Percentiles rank a stretch among this genome's conserved stretches.
These are phyloP conservation scores for Thalassophryne amazonica DNA, from an alignment of 2,797 vertebrate genomes.

Conservation along the genomic window DNA sequence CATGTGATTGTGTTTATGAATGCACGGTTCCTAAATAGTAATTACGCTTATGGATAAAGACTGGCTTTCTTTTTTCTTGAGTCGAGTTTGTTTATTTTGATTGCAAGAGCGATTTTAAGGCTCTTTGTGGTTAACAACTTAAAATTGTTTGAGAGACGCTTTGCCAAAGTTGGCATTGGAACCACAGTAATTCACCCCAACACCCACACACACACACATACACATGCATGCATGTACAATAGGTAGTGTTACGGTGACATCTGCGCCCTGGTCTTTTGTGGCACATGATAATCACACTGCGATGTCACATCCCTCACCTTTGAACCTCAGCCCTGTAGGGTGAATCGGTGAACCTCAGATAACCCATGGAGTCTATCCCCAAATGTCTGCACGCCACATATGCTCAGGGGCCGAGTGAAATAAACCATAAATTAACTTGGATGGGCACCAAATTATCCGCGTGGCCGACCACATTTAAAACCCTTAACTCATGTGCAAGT, in stretches of 20 bases:
- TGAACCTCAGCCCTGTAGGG: slow-evolving; percentile 27
- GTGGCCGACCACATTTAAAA: slow-evolving; percentile 15
- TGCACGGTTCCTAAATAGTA: slow-evolving; percentile 22
- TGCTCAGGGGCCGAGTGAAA: slow-evolving; percentile 4
- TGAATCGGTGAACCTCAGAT: slow-evolving; percentile 19
- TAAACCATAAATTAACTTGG: slow-evolving; percentile 26
- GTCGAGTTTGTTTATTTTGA: slow-evolving; percentile 52
- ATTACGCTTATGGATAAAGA: slow-evolving; percentile 6
- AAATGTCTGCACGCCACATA: slow-evolving; percentile 37
- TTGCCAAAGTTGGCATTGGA: slow-evolving; percentile 36
- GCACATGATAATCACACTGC: slow-evolving; percentile 21
- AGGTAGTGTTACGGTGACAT: slow-evolving; percentile 16
- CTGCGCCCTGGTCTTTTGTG: neutral
- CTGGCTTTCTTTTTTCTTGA: slow-evolving; percentile 22
- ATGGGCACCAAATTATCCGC: slow-evolving; percentile 18
- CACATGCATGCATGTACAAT: slow-evolving; percentile 11
- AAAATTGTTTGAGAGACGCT: slow-evolving; percentile 47
- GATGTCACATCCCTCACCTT: slow-evolving; percentile 33
- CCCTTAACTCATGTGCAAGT: neutral
- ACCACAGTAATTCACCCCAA: slow-evolving; percentile 53
- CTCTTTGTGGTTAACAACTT: slow-evolving; percentile 39
- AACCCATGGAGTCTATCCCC: slow-evolving; percentile 15
- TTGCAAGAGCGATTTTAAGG: slow-evolving; percentile 43
- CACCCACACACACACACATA: slow-evolving; percentile 40
- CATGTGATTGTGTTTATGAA: slow-evolving; percentile 15